Evolutionary conservation across 1,140 invertebrate species (phyloP).

Genomic region (Sminthurinus signatus): DNA sequence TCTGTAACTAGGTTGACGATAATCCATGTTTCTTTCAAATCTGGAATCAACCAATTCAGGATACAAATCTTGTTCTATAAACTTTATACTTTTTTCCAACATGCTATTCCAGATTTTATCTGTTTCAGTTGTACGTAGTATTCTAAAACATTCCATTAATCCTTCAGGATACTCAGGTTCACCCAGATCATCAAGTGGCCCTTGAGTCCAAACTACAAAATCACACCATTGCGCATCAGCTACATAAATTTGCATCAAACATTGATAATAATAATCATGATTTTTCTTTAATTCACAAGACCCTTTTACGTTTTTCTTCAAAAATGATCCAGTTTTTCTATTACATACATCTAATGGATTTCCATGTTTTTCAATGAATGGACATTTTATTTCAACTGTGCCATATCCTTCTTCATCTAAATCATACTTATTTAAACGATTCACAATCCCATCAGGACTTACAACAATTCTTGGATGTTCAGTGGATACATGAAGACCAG

Average conservation of each 20-base stretch:
- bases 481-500: slow-evolving; percentile 45
- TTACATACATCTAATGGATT: slow-evolving; percentile 26
- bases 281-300: slow-evolving; percentile 39
- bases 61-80: slow-evolving; percentile 19
- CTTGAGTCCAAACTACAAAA: slow-evolving; percentile 45
- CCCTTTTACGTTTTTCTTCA: background rate
- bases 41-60: slow-evolving; percentile 43
- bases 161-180: background rate
- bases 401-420: no score
- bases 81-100: slow-evolving; percentile 21
- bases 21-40: slow-evolving; percentile 33
- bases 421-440: slow-evolving; percentile 45
- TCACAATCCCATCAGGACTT: slow-evolving; percentile 47
- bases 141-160: background rate
- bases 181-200: background rate
- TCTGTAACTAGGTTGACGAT: slow-evolving; percentile 4
- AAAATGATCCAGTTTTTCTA: background rate
- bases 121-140: background rate
- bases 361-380: slow-evolving; percentile 34
- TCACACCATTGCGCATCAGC: slow-evolving; percentile 44
- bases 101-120: slow-evolving; percentile 40
- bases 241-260: slow-evolving; percentile 46
- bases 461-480: slow-evolving; percentile 44
- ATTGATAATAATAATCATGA: slow-evolving; percentile 46
- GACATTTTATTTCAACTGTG: slow-evolving; percentile 47